Evolutionary conservation across 2,797 vertebrate species (phyloP).

Genomic region (Acanthurus lineatus): DNA sequence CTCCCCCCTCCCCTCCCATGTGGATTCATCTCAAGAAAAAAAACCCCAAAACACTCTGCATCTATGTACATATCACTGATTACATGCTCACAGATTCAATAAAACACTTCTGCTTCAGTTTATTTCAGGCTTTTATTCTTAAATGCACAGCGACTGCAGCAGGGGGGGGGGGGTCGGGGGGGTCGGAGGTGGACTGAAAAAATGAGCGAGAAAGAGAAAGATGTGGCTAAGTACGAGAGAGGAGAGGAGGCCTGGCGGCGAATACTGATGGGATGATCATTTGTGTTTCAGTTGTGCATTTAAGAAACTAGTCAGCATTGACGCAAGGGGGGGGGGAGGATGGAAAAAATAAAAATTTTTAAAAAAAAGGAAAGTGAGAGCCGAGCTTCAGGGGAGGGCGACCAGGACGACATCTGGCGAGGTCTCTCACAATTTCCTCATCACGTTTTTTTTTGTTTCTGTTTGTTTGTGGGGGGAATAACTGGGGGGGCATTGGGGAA

Average conservation of each 20-base stretch:
- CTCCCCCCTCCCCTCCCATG: slow-evolving; percentile 41
- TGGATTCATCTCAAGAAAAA: slow-evolving; percentile 5
- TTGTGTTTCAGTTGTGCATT: slow-evolving; percentile 61
- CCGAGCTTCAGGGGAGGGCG: background rate
- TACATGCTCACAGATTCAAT: background rate
- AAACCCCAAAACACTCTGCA: slow-evolving; percentile 20
- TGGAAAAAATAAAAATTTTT: background rate
- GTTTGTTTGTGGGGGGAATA: slow-evolving; percentile 77
- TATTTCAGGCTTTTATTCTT: slow-evolving; percentile 10
- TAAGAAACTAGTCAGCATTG: slow-evolving; percentile 44
- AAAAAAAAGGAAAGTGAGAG: slow-evolving; percentile 4
- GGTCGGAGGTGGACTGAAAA: slow-evolving; percentile 29
- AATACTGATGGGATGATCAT: slow-evolving; percentile 77
- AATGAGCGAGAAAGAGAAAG: slow-evolving; percentile 28
- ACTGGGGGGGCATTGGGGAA: slow-evolving; percentile 55
- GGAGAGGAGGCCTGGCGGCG: slow-evolving; percentile 56
- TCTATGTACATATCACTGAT: background rate
- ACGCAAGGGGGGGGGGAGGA: background rate
- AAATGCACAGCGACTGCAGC: slow-evolving; percentile 29
- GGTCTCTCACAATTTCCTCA: slow-evolving; percentile 28
- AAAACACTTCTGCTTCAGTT: slow-evolving; percentile 16
- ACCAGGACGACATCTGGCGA: slow-evolving; percentile 69
- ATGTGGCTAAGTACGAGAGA: slow-evolving; percentile 45
- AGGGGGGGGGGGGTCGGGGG: no score
- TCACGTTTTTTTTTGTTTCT: slow-evolving; percentile 57